phyloP scores from a whole-genome alignment of 2,797 vertebrate species.

The Cryptoprocta ferox region DNA sequence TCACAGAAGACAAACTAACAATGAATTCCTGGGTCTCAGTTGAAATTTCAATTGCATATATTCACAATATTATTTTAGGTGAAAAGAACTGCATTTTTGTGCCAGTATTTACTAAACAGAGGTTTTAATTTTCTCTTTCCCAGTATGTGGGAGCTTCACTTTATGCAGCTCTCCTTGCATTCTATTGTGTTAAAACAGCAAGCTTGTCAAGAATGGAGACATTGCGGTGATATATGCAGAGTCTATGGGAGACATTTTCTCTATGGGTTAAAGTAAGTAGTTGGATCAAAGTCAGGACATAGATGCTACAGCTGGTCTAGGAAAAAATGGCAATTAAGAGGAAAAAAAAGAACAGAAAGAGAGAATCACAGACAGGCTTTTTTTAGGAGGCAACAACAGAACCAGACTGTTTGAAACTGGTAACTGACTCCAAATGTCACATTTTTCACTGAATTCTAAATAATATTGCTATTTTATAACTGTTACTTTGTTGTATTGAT shows the following conservation, averaged over 20 bases:
- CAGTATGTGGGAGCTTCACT: conserved; percentile 16
- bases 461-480: conserved; percentile 75
- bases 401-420: conserved; percentile 78
- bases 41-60: conserved; percentile 44
- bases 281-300: conserved; percentile 79
- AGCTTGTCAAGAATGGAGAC: conserved; percentile 69
- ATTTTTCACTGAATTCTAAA: conserved; percentile 78
- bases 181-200: conserved; percentile 65
- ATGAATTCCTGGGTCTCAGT: neutral
- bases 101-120: conserved; percentile 68
- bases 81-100: conserved; percentile 49
- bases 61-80: conserved; percentile 66
- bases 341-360: conserved; percentile 76
- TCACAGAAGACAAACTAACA: conserved; percentile 20
- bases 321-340: conserved; percentile 76
- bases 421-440: conserved; percentile 79
- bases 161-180: neutral
- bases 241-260: conserved; percentile 71
- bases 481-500: conserved; percentile 53
- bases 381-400: conserved; percentile 78
- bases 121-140: conserved; percentile 55
- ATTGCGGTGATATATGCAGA: conserved; percentile 12
- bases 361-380: conserved; percentile 77
- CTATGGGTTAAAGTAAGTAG: conserved; percentile 77
- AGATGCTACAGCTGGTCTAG: conserved; percentile 79